Evolutionary conservation across 2,888 invertebrate species (phyloP).

Genomic region (Cheilosia vernalis): DNA sequence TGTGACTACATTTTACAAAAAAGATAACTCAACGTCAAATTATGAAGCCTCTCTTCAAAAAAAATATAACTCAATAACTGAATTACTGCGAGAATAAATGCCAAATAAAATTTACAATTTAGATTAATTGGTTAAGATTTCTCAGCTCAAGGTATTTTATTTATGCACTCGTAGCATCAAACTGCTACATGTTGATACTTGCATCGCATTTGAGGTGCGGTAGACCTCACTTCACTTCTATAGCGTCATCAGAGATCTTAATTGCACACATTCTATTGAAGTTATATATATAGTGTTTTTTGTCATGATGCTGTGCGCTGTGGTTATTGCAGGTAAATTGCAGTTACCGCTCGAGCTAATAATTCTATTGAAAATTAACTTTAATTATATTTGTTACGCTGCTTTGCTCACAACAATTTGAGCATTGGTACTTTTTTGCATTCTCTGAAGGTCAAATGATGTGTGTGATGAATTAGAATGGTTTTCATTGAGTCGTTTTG

Average conservation of each 20-base stretch:
- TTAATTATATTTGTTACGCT: neutral
- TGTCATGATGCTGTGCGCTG: neutral
- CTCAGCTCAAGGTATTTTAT: neutral
- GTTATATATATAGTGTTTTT: neutral
- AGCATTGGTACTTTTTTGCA: neutral
- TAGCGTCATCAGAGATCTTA: slow-evolving; percentile 18
- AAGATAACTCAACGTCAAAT: no score
- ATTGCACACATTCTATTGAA: slow-evolving; percentile 21
- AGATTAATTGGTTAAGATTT: neutral
- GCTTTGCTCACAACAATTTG: neutral
- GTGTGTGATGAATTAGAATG: neutral
- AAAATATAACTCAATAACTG: neutral
- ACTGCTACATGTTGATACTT: no score
- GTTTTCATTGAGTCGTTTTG: neutral
- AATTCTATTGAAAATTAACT: slow-evolving; percentile 13
- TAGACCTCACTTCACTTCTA: neutral
- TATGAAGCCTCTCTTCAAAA: neutral
- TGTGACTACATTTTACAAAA: no score
- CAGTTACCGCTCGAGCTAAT: neutral
- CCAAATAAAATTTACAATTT: neutral
- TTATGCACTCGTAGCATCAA: neutral
- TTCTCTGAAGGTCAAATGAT: neutral
- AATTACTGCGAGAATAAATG: neutral
- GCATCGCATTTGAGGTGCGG: slow-evolving; percentile 17
- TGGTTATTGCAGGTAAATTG: neutral